Evolutionary conservation across 2,888 invertebrate genomes (phyloP), one percentile per base, ranked within the genome.

Genomic region (Chrysina gloriosa): DNA sequence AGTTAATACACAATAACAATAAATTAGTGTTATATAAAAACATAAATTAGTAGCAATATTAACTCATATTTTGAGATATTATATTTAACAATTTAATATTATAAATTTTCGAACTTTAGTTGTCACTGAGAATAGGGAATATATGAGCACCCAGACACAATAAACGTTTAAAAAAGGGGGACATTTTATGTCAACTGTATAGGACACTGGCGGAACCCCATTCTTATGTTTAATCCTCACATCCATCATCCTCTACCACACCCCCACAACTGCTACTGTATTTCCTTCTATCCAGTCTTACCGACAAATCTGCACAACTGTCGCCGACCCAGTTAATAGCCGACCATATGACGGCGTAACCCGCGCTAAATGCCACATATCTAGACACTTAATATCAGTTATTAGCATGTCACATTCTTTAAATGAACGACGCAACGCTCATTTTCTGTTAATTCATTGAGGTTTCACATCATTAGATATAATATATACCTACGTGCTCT

Each of bases 231-330:
- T 67, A 67, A 67, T 67, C 69, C 65, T 47, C 50, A 70, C 71
- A 74, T 75, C 70, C 74, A 75, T 75, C 75, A 75, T 73, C 66
- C 68, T 25, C 42, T 67, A 71, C 74, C 75, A 76, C 75, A 74
- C 75, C 75, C 75, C 71, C 75, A 72, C 75, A 76, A 76, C 75
- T 76, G 75, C 70, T 71, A 72, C 71, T 71, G 71, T 67, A 52
- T 65, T 65, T 65, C 52, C 65, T 52, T n/a, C 50, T 47, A 31
- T 34, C 58, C 45, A 58, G 68, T 34, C 66, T 65, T 68, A 70
- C 70, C 70, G 70, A 70, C 71, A 74, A 74, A 75, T 74, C 74
- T 73, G 74, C 74, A 74, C 74, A 74, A 74, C 73, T 75, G 74
- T 75, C 72, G 70, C 66, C 50, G 42, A 31, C 29, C 25, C 19